Evolutionary conservation across 2,113 vertebrate genomes (phyloP), one percentile per base, ranked within the genome.

Genomic region (Chinchilla lanigera): DNA sequence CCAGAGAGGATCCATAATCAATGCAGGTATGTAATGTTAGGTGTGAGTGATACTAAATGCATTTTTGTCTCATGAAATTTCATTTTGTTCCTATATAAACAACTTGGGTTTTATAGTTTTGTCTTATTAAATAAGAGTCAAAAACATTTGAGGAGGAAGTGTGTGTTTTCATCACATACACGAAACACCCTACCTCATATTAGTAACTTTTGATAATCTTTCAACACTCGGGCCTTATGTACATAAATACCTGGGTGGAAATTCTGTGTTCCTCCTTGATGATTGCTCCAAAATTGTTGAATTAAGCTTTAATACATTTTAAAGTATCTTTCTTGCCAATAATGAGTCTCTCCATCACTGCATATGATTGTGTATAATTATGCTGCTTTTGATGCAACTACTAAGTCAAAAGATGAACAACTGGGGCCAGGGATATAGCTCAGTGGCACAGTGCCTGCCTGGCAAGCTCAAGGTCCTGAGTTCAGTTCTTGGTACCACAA

Each of bases 1-100:
- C 99, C 99, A 58, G 99, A 99, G 1, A 99, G 99, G 99, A 99
- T 99, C 96, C 98, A 98, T 97, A 99, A 99, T 97, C 99, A 99
- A 65, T 99, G 99, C 99, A 99, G 99, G 99, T 99, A 98, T 94
- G 97, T 98, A 54, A 52, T 81, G 1, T 89, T 97, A 93, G 61
- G 78, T 35, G 47, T 78, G 93, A 52, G 30, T 33, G 63, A 63
- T 87, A 16, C 7, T 60, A 75, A 93, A 90, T 85, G 10, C 60
- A 24, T 52, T 24, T 35, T 92, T 86, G 56, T 69, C 13, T 63
- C 47, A 24, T 47, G 65, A 93, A 94, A 65, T 78, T 9, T 91
- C 19, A 63, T 41, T 86, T 83, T 80, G 7, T 52, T 75, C 16
- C 80, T 77, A 50, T 65, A 38, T 65, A 78, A 91, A 93, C 16